Conservation (phyloP, 2,888 invertebrate species). For the Lasioglossum vierecki region DNA sequence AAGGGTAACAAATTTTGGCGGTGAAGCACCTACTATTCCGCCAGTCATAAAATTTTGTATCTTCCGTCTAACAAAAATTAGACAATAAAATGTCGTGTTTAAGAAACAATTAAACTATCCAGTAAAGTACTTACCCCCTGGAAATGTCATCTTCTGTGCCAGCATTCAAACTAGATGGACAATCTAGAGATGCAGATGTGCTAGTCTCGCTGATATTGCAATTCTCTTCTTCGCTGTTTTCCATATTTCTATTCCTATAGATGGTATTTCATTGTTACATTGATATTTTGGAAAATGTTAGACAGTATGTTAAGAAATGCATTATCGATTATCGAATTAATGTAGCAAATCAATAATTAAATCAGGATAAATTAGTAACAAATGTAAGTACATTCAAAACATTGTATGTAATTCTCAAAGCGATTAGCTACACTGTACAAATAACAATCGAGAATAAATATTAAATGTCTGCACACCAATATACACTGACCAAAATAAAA, state of each 20-base stretch:
- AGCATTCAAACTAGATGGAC: conserved; percentile 57
- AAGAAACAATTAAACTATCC: not conserved
- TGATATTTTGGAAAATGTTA: conserved; percentile 3
- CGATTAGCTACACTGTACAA: conserved; percentile 6
- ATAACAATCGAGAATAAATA: conserved; percentile 3
- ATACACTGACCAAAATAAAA: conserved; percentile 71
- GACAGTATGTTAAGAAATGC: not conserved
- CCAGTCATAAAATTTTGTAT: conserved; percentile 86
- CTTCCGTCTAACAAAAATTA: conserved; percentile 76
- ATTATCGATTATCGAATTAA: not conserved
- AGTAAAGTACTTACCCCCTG: conserved; percentile 61
- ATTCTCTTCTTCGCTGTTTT: conserved; percentile 74
- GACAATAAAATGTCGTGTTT: not conserved
- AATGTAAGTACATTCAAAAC: not conserved
- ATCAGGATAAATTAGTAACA: conserved; percentile 15
- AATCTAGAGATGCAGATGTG: conserved; percentile 69
- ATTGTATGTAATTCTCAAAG: not conserved
- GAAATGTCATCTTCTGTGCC: conserved; percentile 59
- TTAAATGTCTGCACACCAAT: not conserved
- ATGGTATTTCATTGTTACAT: conserved; percentile 32
- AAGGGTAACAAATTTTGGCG: conserved; percentile 92
- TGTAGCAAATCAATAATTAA: conserved; percentile 1
- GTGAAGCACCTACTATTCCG: conserved; percentile 89
- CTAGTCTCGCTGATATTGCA: conserved; percentile 64
- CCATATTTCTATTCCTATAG: conserved; percentile 75